A percentile compares a stretch with the other conserved stretches of the same genome.
phyloP scores from a whole-genome alignment of 2,888 invertebrate species.

The Seira musarum region DNA sequence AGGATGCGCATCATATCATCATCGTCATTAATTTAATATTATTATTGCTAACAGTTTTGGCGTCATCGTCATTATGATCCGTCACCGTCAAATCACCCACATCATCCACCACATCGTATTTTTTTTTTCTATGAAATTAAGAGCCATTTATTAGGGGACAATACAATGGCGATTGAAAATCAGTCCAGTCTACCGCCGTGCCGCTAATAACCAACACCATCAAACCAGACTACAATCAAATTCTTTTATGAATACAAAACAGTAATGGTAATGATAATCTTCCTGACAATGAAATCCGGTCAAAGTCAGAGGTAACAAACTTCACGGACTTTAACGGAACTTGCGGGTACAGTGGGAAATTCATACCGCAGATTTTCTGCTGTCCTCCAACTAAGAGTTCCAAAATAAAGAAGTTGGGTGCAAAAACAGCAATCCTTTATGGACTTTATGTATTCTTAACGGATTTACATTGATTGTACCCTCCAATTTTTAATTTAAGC shows the following conservation, averaged over 20 bases:
- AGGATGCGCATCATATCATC: constrained; percentile 44
- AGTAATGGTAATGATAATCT: constrained; percentile 19
- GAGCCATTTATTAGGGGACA: constrained; percentile 53
- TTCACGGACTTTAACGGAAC: too few relatives aligned
- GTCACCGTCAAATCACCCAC: constrained; percentile 12
- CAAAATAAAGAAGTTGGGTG: too few relatives aligned
- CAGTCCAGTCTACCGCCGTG: constrained; percentile 36
- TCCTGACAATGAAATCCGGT: too few relatives aligned
- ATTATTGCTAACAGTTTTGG: constrained; percentile 18
- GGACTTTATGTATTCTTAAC: too few relatives aligned
- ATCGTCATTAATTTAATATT: constrained; percentile 43
- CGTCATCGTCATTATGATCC: constrained; percentile 40
- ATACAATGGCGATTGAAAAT: constrained; percentile 51
- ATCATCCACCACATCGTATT: too few relatives aligned
- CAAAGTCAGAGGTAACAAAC: too few relatives aligned
- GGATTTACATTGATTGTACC: too few relatives aligned
- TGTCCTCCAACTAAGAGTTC: too few relatives aligned
- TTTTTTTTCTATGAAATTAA: constrained; percentile 52
- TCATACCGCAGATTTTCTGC: too few relatives aligned
- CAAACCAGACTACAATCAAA: neutral
- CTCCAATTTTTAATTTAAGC: too few relatives aligned
- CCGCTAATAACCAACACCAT: constrained; percentile 20
- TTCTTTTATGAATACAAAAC: constrained; percentile 13
- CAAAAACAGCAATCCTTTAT: too few relatives aligned
- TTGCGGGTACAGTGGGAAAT: too few relatives aligned